Evolutionary conservation across 2,888 invertebrate genomes (phyloP).

Genomic region (Steromphala cineraria): DNA sequence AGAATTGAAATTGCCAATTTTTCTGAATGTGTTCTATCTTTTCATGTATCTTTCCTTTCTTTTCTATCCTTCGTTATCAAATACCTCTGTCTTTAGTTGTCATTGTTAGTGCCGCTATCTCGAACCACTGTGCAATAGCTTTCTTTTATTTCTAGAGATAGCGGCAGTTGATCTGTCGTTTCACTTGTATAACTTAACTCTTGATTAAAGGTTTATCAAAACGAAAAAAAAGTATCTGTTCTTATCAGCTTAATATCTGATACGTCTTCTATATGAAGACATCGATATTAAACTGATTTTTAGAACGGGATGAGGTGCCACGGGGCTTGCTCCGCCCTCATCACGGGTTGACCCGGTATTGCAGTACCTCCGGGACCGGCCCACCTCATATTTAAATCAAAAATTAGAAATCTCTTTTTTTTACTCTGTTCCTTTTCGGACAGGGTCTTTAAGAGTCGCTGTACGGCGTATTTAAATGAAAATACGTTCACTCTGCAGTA

Average conservation of each 20-base stretch:
- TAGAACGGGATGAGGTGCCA: conserved; percentile 59
- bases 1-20: too few species aligned
- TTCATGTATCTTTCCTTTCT: too few species aligned
- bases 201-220: too few species aligned
- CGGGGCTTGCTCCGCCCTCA: conserved; percentile 30
- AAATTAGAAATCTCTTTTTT: neutral
- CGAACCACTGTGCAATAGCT: too few species aligned
- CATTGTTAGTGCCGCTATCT: too few species aligned
- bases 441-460: neutral
- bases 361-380: neutral
- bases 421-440: neutral
- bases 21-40: too few species aligned
- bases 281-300: conserved; percentile 60
- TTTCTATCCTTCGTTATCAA: too few species aligned
- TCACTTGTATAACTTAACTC: too few species aligned
- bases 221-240: conserved; percentile 15
- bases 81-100: too few species aligned
- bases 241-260: conserved; percentile 80
- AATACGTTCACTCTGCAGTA: too few species aligned
- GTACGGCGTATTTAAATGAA: neutral
- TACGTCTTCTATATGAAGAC: conserved; percentile 77
- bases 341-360: conserved; percentile 80
- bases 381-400: neutral
- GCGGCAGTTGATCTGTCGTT: too few species aligned
- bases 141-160: too few species aligned